Evolutionary conservation across 2,888 invertebrate genomes (phyloP), one percentile per base, ranked within the genome.

Genomic region (Drosophila histrio): DNA sequence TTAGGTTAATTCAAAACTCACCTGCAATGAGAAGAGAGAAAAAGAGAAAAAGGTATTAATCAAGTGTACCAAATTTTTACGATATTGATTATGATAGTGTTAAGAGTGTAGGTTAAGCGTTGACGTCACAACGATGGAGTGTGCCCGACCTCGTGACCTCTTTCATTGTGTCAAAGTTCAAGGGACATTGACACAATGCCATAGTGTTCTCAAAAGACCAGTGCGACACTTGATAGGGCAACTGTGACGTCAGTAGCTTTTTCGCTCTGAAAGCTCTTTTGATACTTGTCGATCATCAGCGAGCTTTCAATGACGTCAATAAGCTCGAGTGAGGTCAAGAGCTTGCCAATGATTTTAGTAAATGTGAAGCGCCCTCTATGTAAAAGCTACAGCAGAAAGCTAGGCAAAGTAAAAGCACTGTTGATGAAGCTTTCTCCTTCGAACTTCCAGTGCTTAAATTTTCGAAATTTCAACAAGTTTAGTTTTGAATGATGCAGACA

Each of bases 381-480:
- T 2, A 1, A 24, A 60, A 77, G 69, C 53, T 53, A 5, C 6
- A 0, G 17, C n/a, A 15, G 3, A 30, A 56, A 53, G 62, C 49
- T 28, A 11, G 11, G n/a, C 34, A 34, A 11, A 9, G 11, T 15
- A 11, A 22, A 39, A 53, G 52, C 52, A n/a, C 17, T 11, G n/a
- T 4, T 32, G 7, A 3, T 9, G 3, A n/a, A 41, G 68, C 39
- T 49, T 54, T 32, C 19, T 6, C n/a, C 82, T 82, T 82, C 87
- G 81, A 80, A 85, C 60, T 80, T 80, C 86, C 86, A 82, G 64
- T 60, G 69, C 65, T 79, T 58, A 34, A 44, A 28, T n/a, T 56
- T 83, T 86, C 80, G 86, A 79, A 72, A 75, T 82, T 82, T 82
- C 87, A 87, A 83, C 84, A 87, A 78, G 79, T 77, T 77, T 77